phyloP scores from a whole-genome alignment of 1,140 invertebrate species.

The Tetragnatha versicolor region DNA sequence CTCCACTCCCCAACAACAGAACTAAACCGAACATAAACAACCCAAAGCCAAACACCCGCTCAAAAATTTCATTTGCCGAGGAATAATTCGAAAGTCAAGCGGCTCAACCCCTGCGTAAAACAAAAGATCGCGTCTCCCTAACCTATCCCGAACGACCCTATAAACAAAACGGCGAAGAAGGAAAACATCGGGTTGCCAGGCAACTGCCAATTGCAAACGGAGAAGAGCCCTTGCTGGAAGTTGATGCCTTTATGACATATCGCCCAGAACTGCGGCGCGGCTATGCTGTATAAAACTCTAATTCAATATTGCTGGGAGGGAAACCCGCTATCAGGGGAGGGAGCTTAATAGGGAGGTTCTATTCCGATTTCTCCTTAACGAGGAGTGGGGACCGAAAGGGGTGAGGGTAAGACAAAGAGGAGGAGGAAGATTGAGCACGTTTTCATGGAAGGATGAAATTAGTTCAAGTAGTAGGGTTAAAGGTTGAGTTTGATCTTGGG shows the following conservation, averaged over 20 bases:
- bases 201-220: background rate
- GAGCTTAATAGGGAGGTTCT: constrained; percentile 5
- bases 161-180: background rate
- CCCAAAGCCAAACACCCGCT: too few species aligned
- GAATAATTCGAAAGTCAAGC: too few species aligned
- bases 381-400: too few species aligned
- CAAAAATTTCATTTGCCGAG: too few species aligned
- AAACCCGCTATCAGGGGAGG: background rate
- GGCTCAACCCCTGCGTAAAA: too few species aligned
- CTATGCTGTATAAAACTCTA: constrained; percentile 26
- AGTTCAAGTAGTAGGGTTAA: background rate
- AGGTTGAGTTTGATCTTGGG: background rate
- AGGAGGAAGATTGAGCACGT: constrained; percentile 1
- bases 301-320: constrained; percentile 26
- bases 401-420: background rate
- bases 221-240: background rate
- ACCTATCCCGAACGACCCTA: background rate
- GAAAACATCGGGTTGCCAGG: constrained; percentile 27
- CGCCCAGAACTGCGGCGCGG: constrained; percentile 21
- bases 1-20: too few species aligned
- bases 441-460: background rate
- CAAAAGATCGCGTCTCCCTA: background rate
- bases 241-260: constrained; percentile 45
- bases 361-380: background rate
- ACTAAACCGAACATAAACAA: too few species aligned